Evolutionary conservation across 2,888 invertebrate species (phyloP).

Genomic region (Gastracanthus pulcherrimus): DNA sequence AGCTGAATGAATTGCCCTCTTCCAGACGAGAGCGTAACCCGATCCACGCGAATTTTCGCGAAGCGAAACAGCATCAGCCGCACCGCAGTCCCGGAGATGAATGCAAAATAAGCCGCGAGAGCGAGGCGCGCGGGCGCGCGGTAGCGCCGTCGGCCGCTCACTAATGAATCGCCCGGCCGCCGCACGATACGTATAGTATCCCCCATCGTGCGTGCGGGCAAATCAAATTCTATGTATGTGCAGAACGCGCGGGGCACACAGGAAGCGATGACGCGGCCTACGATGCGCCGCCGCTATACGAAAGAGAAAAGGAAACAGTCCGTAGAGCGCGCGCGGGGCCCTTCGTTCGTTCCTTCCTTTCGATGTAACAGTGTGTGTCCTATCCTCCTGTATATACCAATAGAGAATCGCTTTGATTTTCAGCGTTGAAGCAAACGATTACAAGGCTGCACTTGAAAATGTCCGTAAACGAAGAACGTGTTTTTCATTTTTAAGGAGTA

Average conservation of each 20-base stretch:
- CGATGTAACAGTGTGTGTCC: too few species aligned
- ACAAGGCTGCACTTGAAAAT: too few species aligned
- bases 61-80: too few species aligned
- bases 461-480: too few species aligned
- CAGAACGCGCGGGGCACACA: constrained; percentile 62
- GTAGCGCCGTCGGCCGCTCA: not conserved
- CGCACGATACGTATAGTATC: not conserved
- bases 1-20: not conserved
- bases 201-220: constrained; percentile 23
- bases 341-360: constrained; percentile 1
- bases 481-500: too few species aligned
- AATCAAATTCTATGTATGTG: constrained; percentile 45
- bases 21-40: constrained; percentile 24
- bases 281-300: constrained; percentile 55
- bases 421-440: too few species aligned
- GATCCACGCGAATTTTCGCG: constrained; percentile 35
- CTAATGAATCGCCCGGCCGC: constrained; percentile 39
- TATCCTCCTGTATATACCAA: too few species aligned
- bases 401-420: too few species aligned
- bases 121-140: not conserved
- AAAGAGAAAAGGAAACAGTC: constrained; percentile 57
- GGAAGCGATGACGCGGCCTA: constrained; percentile 70
- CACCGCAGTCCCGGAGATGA: too few species aligned
- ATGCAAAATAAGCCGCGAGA: not conserved
- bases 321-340: not conserved